A percentile compares a stretch with the other conserved stretches of the same genome.
phyloP scores from a whole-genome alignment of 2,113 vertebrate genomes.

The Symphodus melops region DNA sequence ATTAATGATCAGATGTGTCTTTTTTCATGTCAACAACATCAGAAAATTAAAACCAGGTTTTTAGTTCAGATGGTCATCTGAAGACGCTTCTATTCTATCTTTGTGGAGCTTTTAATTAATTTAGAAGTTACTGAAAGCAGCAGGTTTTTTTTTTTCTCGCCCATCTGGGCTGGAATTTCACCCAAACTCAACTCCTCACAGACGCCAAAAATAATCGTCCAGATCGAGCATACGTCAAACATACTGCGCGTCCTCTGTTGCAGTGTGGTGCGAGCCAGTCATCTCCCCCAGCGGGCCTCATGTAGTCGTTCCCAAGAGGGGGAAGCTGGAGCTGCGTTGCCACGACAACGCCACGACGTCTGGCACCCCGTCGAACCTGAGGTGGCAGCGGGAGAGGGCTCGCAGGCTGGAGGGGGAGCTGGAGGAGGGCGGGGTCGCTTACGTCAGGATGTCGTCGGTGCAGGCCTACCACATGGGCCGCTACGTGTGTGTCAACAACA shows the following conservation, averaged over 20 bases:
- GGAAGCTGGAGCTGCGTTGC: conserved; percentile 78
- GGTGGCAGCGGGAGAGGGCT: conserved; percentile 77
- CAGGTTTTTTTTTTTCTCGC: neutral
- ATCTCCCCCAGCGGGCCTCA: conserved; percentile 77
- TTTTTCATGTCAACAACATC: too few relatives aligned
- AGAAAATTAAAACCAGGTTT: neutral
- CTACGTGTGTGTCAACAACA: conserved; percentile 79
- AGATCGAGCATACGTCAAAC: neutral
- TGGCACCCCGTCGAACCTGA: conserved; percentile 44
- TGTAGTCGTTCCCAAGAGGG: conserved; percentile 75
- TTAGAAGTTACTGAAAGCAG: neutral
- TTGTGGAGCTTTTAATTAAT: neutral
- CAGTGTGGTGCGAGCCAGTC: conserved; percentile 76
- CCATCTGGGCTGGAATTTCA: neutral
- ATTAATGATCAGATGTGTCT: too few relatives aligned
- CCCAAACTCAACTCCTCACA: neutral
- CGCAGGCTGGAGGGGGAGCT: conserved; percentile 76
- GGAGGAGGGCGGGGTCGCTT: conserved; percentile 57
- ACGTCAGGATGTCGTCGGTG: conserved; percentile 52
- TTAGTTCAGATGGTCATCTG: too few relatives aligned
- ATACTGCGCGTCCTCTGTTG: conserved; percentile 41
- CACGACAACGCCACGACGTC: conserved; percentile 62
- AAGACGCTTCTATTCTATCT: neutral
- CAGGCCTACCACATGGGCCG: conserved; percentile 80
- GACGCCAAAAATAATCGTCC: neutral